phyloP scores from a whole-genome alignment of 2,113 vertebrate species.

The Larimichthys crocea region DNA sequence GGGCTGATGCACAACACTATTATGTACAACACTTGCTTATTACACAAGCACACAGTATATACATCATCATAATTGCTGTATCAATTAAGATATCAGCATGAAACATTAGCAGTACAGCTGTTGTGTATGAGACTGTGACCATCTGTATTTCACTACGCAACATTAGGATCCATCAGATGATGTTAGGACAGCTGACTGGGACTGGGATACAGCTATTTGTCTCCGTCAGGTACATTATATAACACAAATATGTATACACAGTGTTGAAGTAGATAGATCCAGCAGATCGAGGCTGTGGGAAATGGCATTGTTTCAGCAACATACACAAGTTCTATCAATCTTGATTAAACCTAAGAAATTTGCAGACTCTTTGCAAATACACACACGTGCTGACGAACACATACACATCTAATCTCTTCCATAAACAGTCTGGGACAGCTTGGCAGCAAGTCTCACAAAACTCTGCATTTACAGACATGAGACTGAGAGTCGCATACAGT shows the following conservation, averaged over 20 bases:
- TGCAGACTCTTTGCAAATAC: not conserved
- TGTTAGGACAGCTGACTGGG: conserved; percentile 52
- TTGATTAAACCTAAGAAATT: not conserved
- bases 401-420: conserved; percentile 1
- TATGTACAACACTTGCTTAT: not conserved
- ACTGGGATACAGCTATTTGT: conserved; percentile 22
- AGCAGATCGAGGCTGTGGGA: not conserved
- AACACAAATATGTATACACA: conserved; percentile 3
- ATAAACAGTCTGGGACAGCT: not conserved
- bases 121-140: conserved; percentile 9
- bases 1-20: not conserved
- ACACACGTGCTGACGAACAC: not conserved
- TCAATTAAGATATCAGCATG: conserved; percentile 49
- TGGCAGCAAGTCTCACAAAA: conserved; percentile 26
- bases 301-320: not conserved
- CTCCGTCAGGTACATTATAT: conserved; percentile 18
- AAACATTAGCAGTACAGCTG: conserved; percentile 64
- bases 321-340: not conserved
- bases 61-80: conserved; percentile 10
- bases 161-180: conserved; percentile 63
- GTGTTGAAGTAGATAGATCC: not conserved
- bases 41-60: not conserved
- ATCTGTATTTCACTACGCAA: conserved; percentile 55
- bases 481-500: not conserved
- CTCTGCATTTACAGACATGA: conserved; percentile 21